These are phyloP conservation scores for Halichoeres trimaculatus DNA, from an alignment of 2,113 vertebrate species.

Conservation along the genomic window DNA sequence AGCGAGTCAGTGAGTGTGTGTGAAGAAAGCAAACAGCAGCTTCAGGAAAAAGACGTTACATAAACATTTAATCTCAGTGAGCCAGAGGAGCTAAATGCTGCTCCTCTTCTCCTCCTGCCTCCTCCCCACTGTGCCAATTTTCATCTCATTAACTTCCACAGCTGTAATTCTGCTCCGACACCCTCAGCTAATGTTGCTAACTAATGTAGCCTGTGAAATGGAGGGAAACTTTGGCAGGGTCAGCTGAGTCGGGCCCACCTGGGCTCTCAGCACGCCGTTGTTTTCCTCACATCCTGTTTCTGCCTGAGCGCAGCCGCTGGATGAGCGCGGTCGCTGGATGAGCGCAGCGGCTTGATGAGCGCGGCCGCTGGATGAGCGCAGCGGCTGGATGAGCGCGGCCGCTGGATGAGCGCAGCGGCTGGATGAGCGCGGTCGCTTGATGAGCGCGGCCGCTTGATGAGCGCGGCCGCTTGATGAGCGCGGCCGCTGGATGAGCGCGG, in stretches of 20 bases:
- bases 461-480: too few species aligned
- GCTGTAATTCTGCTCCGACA: slow-evolving; percentile 50
- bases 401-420: too few species aligned
- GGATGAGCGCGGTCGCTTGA: too few species aligned
- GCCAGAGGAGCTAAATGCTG: slow-evolving; percentile 34
- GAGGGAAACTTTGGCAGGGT: slow-evolving; percentile 48
- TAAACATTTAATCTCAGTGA: slow-evolving; percentile 44
- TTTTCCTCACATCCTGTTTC: slow-evolving; percentile 33
- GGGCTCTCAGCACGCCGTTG: slow-evolving; percentile 14
- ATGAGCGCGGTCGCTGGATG: too few species aligned
- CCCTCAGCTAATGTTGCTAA: slow-evolving; percentile 51
- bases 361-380: too few species aligned
- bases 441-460: slow-evolving; percentile 18
- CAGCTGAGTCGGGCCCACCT: slow-evolving; percentile 43
- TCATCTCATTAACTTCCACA: slow-evolving; percentile 73
- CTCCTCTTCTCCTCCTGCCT: slow-evolving; percentile 11
- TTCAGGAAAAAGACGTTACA: slow-evolving; percentile 38
- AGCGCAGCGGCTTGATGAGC: slow-evolving; percentile 19
- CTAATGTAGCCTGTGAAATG: slow-evolving; percentile 48
- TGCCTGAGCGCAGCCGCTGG: slow-evolving; percentile 17
- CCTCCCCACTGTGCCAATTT: slow-evolving; percentile 52
- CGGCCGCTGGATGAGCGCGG: too few species aligned
- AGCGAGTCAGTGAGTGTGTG: too few species aligned
- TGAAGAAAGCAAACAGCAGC: slow-evolving; percentile 25
- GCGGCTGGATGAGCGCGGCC: slow-evolving; percentile 20